phyloP scores from a whole-genome alignment of 2,113 vertebrate genomes.

The Oreotrochilus melanogaster region DNA sequence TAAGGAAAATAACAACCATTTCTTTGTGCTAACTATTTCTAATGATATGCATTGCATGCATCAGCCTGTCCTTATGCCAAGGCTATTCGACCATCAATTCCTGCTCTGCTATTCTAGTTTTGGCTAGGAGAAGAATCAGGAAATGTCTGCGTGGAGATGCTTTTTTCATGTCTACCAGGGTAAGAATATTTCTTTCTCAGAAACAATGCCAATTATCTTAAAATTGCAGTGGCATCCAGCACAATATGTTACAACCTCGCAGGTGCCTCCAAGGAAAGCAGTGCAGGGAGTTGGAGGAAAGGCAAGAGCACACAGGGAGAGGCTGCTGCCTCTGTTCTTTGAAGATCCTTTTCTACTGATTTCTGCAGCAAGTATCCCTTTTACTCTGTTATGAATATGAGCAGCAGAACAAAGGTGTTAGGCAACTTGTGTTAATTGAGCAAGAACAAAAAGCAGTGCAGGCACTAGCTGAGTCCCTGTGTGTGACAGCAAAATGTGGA shows the following conservation, averaged over 20 bases:
- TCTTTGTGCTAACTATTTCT: conserved; percentile 73
- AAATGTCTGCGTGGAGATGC: conserved; percentile 37
- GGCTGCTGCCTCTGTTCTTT: background rate
- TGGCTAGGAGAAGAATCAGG: conserved; percentile 31
- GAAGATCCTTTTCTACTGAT: background rate
- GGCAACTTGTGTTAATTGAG: background rate
- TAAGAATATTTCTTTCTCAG: background rate
- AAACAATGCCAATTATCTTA: background rate
- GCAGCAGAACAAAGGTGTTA: background rate
- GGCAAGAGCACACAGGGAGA: background rate
- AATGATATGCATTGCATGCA: conserved; percentile 70
- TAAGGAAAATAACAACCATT: conserved; percentile 69
- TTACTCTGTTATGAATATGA: background rate
- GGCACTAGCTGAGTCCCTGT: background rate
- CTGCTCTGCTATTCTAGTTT: conserved; percentile 42
- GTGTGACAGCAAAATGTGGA: background rate
- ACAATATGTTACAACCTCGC: background rate
- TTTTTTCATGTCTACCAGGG: conserved; percentile 39
- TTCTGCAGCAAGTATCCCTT: background rate
- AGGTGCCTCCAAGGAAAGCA: background rate
- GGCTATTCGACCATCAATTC: background rate
- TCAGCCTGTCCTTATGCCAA: conserved; percentile 59
- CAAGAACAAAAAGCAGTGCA: background rate
- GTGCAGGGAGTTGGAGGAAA: background rate
- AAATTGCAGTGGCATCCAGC: background rate